Percentiles rank a stretch among this genome's conserved stretches.
Evolutionary conservation across 2,113 vertebrate species (phyloP).

Genomic region (Chascanopsetta lugubris): DNA sequence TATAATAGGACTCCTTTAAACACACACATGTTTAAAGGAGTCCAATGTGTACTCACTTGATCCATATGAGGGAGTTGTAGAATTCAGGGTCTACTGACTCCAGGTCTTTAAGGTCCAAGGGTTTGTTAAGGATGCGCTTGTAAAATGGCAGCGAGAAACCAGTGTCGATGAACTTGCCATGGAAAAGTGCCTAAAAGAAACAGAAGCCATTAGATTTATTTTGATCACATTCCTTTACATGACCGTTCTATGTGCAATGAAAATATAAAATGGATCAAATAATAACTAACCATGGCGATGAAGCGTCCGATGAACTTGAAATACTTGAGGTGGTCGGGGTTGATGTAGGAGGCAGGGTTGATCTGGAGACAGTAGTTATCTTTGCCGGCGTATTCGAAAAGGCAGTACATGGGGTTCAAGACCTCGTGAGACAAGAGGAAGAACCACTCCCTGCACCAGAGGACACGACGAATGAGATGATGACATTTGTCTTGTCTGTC

Average conservation of each 20-base stretch:
- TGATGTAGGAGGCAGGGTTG: slow-evolving; percentile 97
- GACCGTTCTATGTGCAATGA: neutral
- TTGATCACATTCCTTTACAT: neutral
- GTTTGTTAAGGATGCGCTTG: slow-evolving; percentile 96
- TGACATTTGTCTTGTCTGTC: too few species aligned
- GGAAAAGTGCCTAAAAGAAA: slow-evolving; percentile 90
- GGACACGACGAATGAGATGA: neutral
- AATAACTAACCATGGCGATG: slow-evolving; percentile 92
- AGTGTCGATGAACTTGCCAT: slow-evolving; percentile 98
- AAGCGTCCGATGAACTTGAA: slow-evolving; percentile 98
- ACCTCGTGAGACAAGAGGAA: slow-evolving; percentile 98
- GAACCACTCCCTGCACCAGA: slow-evolving; percentile 93
- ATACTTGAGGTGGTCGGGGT: slow-evolving; percentile 98
- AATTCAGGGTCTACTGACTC: slow-evolving; percentile 98
- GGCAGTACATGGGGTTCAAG: slow-evolving; percentile 99
- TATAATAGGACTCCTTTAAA: neutral
- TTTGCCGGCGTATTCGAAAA: slow-evolving; percentile 98
- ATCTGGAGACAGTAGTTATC: slow-evolving; percentile 99
- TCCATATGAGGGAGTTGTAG: slow-evolving; percentile 99
- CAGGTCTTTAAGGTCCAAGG: slow-evolving; percentile 93
- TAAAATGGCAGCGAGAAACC: slow-evolving; percentile 98
- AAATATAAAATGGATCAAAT: neutral
- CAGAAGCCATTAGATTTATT: neutral
- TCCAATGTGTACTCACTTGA: slow-evolving; percentile 87
- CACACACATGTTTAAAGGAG: too few species aligned